These are phyloP conservation scores for Trochalopteron elliotii DNA, from an alignment of 2,113 vertebrate species.

Conservation along the genomic window DNA sequence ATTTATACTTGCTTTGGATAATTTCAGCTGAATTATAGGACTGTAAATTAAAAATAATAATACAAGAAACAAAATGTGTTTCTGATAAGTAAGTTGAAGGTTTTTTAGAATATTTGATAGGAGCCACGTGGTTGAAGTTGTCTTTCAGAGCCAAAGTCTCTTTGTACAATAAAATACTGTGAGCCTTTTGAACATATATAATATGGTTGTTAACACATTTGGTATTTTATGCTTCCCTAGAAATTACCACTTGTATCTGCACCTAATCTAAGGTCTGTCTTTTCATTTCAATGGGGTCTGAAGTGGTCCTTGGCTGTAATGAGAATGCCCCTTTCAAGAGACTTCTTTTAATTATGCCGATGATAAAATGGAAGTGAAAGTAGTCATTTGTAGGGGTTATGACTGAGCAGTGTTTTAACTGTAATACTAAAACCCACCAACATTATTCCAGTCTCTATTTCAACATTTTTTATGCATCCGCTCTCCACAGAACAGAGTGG, in stretches of 20 bases:
- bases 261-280: conserved; percentile 60
- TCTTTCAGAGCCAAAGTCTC: conserved; percentile 5
- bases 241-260: conserved; percentile 71
- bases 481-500: background rate
- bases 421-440: conserved; percentile 61
- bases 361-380: conserved; percentile 70
- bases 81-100: background rate
- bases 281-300: conserved; percentile 72
- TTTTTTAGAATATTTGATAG: background rate
- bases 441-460: conserved; percentile 60
- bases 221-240: conserved; percentile 72
- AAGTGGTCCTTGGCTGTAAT: conserved; percentile 74
- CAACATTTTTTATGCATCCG: conserved; percentile 61
- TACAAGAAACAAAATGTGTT: background rate
- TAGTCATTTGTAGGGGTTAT: conserved; percentile 72
- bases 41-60: background rate
- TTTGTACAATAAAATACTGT: conserved; percentile 52
- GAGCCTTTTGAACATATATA: conserved; percentile 70
- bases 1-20: background rate
- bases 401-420: conserved; percentile 60
- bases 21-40: background rate
- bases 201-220: conserved; percentile 71
- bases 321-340: conserved; percentile 76
- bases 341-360: conserved; percentile 70
- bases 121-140: conserved; percentile 7